These are phyloP conservation scores for Byasa hedistus DNA, from an alignment of 2,888 invertebrate genomes.

Conservation along the genomic window DNA sequence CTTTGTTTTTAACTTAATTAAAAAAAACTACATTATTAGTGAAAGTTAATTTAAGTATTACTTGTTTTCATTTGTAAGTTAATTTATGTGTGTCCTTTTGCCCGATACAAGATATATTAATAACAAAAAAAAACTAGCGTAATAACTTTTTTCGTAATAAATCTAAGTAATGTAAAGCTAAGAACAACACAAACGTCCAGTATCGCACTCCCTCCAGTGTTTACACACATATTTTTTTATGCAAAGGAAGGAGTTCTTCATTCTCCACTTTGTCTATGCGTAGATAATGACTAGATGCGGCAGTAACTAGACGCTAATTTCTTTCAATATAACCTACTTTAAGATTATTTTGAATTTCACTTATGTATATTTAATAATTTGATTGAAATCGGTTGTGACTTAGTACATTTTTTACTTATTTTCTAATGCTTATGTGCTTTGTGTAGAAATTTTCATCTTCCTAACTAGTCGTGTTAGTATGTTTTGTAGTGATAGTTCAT, in stretches of 20 bases:
- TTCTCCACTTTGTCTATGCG: slow-evolving; percentile 39
- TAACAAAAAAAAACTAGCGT: slow-evolving; percentile 1
- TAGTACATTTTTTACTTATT: slow-evolving; percentile 11
- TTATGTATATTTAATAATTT: neutral
- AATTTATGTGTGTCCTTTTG: neutral
- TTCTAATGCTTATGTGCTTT: slow-evolving; percentile 23
- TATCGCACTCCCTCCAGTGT: slow-evolving; percentile 80
- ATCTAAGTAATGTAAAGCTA: slow-evolving; percentile 42
- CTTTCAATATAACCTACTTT: neutral
- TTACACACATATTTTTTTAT: slow-evolving; percentile 73
- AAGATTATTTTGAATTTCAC: neutral
- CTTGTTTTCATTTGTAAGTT: neutral
- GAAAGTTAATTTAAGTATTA: too few species aligned
- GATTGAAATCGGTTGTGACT: slow-evolving; percentile 27
- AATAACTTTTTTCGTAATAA: slow-evolving; percentile 28
- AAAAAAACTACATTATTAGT: too few species aligned
- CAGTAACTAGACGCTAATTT: slow-evolving; percentile 1
- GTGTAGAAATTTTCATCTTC: slow-evolving; percentile 21
- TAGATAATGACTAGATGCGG: slow-evolving; percentile 14
- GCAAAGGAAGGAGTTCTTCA: slow-evolving; percentile 65
- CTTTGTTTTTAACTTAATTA: too few species aligned
- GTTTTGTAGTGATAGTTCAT: slow-evolving; percentile 24
- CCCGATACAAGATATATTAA: neutral
- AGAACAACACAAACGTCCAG: slow-evolving; percentile 74
- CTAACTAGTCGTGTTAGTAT: slow-evolving; percentile 16